These are phyloP conservation scores for Globodera rostochiensis DNA, from an alignment of 1,140 invertebrate genomes.

Conservation along the genomic window DNA sequence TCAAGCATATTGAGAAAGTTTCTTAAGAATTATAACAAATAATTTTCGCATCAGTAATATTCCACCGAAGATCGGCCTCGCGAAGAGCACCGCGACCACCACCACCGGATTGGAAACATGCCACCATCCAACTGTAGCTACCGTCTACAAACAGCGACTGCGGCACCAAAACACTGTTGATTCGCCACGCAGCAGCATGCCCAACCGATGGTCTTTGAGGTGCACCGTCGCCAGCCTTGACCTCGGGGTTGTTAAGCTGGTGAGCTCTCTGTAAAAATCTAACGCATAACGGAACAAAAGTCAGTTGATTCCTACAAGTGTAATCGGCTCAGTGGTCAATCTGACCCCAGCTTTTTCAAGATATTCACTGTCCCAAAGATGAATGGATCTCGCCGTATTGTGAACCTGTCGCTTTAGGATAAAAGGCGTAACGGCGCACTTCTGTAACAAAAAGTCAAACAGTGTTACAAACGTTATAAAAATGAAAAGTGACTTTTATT, in stretches of 20 bases:
- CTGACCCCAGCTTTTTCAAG: constrained; percentile 2
- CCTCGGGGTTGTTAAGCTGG: constrained; percentile 18
- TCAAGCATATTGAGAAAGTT: constrained; percentile 1
- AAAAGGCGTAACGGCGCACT: constrained; percentile 23
- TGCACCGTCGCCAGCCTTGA: constrained; percentile 11
- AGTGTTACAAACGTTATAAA: not conserved
- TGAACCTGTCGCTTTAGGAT: constrained; percentile 18
- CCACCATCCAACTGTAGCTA: constrained; percentile 13
- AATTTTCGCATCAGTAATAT: not conserved
- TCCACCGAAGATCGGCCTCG: not conserved
- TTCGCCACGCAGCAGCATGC: constrained; percentile 14
- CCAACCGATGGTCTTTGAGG: not conserved
- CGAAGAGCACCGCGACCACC: not conserved
- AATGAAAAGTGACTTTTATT: constrained; percentile 12
- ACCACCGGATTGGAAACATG: not conserved
- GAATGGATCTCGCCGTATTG: constrained; percentile 8
- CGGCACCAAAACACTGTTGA: constrained; percentile 2
- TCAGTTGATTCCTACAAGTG: not conserved
- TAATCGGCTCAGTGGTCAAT: not conserved
- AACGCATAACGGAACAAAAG: not conserved
- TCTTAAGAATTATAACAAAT: not conserved
- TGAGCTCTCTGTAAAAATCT: not conserved
- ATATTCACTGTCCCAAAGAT: constrained; percentile 24
- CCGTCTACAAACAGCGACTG: constrained; percentile 7
- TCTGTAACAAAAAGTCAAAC: constrained; percentile 3